A percentile compares a stretch with the other conserved stretches of the same genome.
phyloP scores from a whole-genome alignment of 2,797 vertebrate genomes.

The Centroberyx gerrardi region DNA sequence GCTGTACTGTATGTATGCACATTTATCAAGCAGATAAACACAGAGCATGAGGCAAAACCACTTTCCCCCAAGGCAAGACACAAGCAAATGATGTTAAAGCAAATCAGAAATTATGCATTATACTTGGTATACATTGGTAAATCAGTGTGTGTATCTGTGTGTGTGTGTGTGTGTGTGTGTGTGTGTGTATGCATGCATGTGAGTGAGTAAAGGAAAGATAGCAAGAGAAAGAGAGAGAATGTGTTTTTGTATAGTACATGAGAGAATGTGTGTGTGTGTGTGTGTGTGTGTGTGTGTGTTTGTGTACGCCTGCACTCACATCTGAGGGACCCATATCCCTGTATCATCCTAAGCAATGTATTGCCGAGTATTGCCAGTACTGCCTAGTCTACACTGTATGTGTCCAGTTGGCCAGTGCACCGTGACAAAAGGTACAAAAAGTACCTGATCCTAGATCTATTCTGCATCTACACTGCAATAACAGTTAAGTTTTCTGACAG shows the following conservation, averaged over 20 bases:
- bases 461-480: not conserved
- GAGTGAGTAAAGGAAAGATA: not conserved
- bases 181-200: not conserved
- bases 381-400: slow-evolving; percentile 5
- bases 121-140: slow-evolving; percentile 29
- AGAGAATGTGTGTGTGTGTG: not conserved
- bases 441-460: slow-evolving; percentile 26
- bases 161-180: slow-evolving; percentile 18
- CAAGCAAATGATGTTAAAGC: slow-evolving; percentile 48
- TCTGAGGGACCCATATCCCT: not conserved
- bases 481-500: not conserved
- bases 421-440: slow-evolving; percentile 18
- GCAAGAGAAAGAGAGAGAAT: not conserved
- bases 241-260: too few relatives aligned
- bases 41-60: slow-evolving; percentile 38
- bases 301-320: slow-evolving; percentile 12
- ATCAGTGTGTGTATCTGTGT: not conserved
- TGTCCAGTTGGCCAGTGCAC: not conserved
- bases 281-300: not conserved
- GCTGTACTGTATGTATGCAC: not conserved
- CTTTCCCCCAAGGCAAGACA: slow-evolving; percentile 34
- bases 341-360: slow-evolving; percentile 4
- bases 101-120: slow-evolving; percentile 47
- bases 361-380: not conserved
- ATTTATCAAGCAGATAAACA: slow-evolving; percentile 35